Conservation (phyloP, 2,113 vertebrate genomes). For the Oncorhynchus tshawytscha region DNA sequence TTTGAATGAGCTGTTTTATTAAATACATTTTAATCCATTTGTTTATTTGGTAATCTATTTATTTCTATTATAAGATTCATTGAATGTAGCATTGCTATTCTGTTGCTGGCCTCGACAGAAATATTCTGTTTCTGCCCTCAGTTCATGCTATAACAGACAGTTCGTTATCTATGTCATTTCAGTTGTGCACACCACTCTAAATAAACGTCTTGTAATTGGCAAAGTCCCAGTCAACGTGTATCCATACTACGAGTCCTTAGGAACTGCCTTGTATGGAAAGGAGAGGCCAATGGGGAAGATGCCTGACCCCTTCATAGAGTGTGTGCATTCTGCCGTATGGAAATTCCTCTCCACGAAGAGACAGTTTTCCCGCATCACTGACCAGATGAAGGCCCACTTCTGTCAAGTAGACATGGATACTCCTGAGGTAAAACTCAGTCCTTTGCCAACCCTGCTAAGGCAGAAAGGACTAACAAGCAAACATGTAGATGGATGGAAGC, state of each 20-base stretch:
- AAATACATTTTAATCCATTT: background rate
- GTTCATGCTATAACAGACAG: background rate
- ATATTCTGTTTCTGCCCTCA: background rate
- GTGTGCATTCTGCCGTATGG: constrained; percentile 67
- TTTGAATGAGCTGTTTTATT: background rate
- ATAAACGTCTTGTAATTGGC: constrained; percentile 61
- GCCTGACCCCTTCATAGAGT: constrained; percentile 74
- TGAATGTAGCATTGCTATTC: too few species aligned
- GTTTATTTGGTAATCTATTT: too few species aligned
- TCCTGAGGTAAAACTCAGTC: constrained; percentile 66
- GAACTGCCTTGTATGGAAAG: constrained; percentile 78
- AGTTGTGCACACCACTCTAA: constrained; percentile 74
- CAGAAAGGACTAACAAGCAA: constrained; percentile 52
- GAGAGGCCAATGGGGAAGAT: constrained; percentile 73
- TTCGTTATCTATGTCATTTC: constrained; percentile 32
- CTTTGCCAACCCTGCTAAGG: constrained; percentile 65
- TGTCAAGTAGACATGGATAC: constrained; percentile 68
- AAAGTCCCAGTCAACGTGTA: constrained; percentile 72
- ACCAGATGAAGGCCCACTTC: constrained; percentile 69
- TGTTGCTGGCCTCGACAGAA: too few species aligned
- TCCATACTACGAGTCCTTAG: constrained; percentile 76
- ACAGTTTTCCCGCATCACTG: constrained; percentile 60
- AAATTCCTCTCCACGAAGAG: constrained; percentile 68
- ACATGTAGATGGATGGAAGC: constrained; percentile 71
- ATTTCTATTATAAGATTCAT: too few species aligned